These are phyloP conservation scores for Odontocolon sp. DNA, from an alignment of 2,888 invertebrate species.

Conservation along the genomic window DNA sequence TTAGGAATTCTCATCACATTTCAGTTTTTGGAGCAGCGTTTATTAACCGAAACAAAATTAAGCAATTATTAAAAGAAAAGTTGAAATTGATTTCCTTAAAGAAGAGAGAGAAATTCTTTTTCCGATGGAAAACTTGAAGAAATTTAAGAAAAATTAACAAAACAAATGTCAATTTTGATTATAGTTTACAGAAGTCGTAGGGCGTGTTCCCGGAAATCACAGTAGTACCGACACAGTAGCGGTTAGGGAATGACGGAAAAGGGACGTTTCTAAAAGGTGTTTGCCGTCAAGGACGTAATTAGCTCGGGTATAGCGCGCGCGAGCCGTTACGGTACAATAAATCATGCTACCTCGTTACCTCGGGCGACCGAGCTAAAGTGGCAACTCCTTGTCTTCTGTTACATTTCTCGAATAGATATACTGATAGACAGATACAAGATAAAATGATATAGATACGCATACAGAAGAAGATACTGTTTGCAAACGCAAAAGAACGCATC, in stretches of 20 bases:
- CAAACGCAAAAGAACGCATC: too few species aligned
- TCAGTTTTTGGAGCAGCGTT: background rate
- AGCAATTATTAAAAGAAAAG: background rate
- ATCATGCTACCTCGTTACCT: conserved; percentile 13
- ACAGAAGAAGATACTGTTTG: too few species aligned
- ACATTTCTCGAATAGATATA: background rate
- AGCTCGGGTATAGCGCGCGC: background rate
- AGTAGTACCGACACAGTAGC: background rate
- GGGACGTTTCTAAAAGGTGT: background rate
- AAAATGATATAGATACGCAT: too few species aligned
- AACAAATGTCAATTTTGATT: background rate
- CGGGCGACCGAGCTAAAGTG: background rate
- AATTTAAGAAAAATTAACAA: too few species aligned
- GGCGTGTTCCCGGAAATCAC: background rate
- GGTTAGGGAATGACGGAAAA: background rate
- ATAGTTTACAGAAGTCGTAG: background rate
- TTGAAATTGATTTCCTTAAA: background rate
- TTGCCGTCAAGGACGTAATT: conserved; percentile 9
- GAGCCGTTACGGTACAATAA: conserved; percentile 18
- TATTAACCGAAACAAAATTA: too few species aligned
- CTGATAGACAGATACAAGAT: too few species aligned
- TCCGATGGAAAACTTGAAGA: too few species aligned
- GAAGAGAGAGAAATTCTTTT: too few species aligned
- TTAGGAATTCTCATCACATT: too few species aligned
- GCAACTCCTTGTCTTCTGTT: background rate